These are phyloP conservation scores for Nomada fabriciana DNA, from an alignment of 2,888 invertebrate genomes.

Conservation along the genomic window DNA sequence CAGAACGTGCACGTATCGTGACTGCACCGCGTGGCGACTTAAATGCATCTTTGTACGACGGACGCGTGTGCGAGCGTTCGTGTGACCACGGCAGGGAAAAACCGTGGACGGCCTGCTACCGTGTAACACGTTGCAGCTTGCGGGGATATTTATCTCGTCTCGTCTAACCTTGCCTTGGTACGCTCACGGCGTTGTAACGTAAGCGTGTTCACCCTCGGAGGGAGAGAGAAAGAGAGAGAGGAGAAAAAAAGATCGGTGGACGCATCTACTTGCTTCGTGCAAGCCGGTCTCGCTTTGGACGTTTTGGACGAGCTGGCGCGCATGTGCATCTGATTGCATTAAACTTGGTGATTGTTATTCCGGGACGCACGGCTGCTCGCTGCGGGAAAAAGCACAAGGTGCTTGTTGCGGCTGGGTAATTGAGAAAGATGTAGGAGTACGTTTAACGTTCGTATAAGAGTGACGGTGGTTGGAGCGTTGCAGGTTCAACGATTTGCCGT, in stretches of 20 bases:
- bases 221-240: too few relatives aligned
- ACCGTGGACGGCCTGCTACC: slow-evolving; percentile 58
- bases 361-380: not conserved
- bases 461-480: too few relatives aligned
- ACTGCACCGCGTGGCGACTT: slow-evolving; percentile 28
- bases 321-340: slow-evolving; percentile 51
- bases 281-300: slow-evolving; percentile 26
- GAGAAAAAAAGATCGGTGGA: slow-evolving; percentile 29
- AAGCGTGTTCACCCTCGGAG: slow-evolving; percentile 25
- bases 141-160: slow-evolving; percentile 59
- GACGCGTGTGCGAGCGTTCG: slow-evolving; percentile 20
- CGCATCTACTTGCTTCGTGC: slow-evolving; percentile 19
- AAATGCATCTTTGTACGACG: slow-evolving; percentile 49
- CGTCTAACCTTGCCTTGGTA: slow-evolving; percentile 32
- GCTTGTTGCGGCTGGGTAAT: slow-evolving; percentile 10
- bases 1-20: slow-evolving; percentile 1
- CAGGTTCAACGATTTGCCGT: too few relatives aligned
- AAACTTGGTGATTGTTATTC: slow-evolving; percentile 45
- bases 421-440: not conserved
- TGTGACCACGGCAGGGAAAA: slow-evolving; percentile 45
- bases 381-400: not conserved
- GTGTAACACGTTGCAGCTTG: slow-evolving; percentile 66
- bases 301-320: slow-evolving; percentile 30
- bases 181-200: slow-evolving; percentile 23
- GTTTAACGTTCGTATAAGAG: not conserved